These are phyloP conservation scores for Diplodus puntazzo DNA, from an alignment of 2,797 vertebrate species.

Conservation along the genomic window DNA sequence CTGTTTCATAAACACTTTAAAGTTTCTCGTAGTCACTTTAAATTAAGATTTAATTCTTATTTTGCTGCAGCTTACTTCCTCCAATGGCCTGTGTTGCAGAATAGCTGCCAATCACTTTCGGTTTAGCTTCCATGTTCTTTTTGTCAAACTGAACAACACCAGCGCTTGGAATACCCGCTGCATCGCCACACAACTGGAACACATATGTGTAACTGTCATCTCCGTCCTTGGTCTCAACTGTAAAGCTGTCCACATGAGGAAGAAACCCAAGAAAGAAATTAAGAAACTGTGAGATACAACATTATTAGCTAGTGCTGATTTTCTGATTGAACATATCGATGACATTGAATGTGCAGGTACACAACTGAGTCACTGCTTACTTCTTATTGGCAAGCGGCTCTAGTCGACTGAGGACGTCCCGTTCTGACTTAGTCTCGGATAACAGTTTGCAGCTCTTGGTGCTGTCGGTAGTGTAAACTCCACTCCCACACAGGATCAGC, in stretches of 20 bases:
- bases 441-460: constrained; percentile 74
- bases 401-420: constrained; percentile 64
- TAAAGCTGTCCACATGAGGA: constrained; percentile 72
- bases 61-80: constrained; percentile 88
- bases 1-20: no score
- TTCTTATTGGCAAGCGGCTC: constrained; percentile 75
- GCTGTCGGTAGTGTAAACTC: constrained; percentile 41
- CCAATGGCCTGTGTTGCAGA: constrained; percentile 85
- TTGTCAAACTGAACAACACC: constrained; percentile 88
- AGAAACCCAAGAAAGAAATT: constrained; percentile 10
- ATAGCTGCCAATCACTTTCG: constrained; percentile 87
- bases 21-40: no score
- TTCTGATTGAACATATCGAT: not conserved
- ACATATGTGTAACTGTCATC: constrained; percentile 86
- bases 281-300: not conserved
- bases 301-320: not conserved
- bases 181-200: constrained; percentile 92
- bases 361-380: constrained; percentile 67
- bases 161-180: constrained; percentile 75
- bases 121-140: not conserved
- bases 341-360: not conserved
- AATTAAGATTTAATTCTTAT: not conserved
- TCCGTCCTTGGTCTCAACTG: not conserved
- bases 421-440: constrained; percentile 19
- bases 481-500: constrained; percentile 68